Evolutionary conservation across 1,140 invertebrate genomes (phyloP), one percentile per base, ranked within the genome.

Genomic region (Drosophila prosaltans): DNA sequence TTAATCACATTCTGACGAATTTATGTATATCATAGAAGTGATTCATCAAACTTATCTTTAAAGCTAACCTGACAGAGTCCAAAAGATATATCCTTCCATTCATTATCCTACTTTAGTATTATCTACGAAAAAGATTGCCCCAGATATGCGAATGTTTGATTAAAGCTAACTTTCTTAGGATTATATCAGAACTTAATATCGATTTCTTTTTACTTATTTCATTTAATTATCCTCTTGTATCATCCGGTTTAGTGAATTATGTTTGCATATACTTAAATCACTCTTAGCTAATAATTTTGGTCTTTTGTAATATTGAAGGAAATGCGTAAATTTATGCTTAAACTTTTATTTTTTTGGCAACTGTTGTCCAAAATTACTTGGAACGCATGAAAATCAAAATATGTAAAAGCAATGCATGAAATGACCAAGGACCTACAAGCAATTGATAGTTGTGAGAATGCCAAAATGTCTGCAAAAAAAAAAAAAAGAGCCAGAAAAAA

Each of bases 381-480:
- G 26, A 77, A 65, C 10, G 60, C 60, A 40, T 61, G 11, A 11
- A 62, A 62, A 30, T 43, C 40, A 24, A 62, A 61, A 43, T 71
- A 63, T 70, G 58, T 30, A 41, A 70, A 7, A 36, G 32, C 4
- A 36, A 7, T 48, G 65, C 58, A 45, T 45, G 26, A 72, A 45
- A 65, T 80, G 80, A 60, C 69, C 77, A 84, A 84, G 81, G 81
- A 69, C 70, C 67, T 40, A 48, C 62, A 66, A 65, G 69, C 74
- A 68, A 30, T 54, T 69, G 41, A 54, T 45, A 64, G 66, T 64
- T 74, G 36, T 24, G 1, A 51, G 7, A 84, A 66, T 86, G 83
- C 84, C 83, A 80, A 83, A 78, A 74, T 89, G 84, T 88, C 83
- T 88, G 71, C 63, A 41, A 51, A 74, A 16, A 16, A 16, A 16